These are phyloP conservation scores for Conistra vaccinii DNA, from an alignment of 2,888 invertebrate genomes.

Conservation along the genomic window DNA sequence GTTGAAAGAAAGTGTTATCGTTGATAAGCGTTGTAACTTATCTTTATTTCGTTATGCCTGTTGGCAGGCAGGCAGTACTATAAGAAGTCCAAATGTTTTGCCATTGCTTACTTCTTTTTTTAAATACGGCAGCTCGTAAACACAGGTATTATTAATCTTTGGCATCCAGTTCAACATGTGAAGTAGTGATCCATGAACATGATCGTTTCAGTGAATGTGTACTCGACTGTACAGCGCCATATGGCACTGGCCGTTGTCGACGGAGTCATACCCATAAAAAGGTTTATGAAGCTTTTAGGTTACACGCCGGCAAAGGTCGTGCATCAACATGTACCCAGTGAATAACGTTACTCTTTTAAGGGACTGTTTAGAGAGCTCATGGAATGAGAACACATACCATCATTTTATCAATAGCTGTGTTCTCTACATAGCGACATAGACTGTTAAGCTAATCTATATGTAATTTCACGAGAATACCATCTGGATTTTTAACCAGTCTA, in stretches of 20 bases:
- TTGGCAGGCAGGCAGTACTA: constrained; percentile 23
- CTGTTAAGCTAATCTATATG: constrained; percentile 8
- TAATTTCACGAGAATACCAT: constrained; percentile 12
- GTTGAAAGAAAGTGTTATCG: constrained; percentile 48
- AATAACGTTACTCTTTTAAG: constrained; percentile 56
- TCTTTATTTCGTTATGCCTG: constrained; percentile 31
- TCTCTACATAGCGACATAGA: constrained; percentile 12
- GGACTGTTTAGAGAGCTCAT: constrained; percentile 53
- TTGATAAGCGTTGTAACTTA: constrained; percentile 52
- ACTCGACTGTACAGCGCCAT: constrained; percentile 83
- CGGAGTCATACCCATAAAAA: constrained; percentile 86
- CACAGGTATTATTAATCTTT: constrained; percentile 22
- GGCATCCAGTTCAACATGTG: constrained; percentile 31
- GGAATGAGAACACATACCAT: constrained; percentile 29
- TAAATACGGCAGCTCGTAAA: not conserved
- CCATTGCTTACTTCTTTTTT: not conserved
- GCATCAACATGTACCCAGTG: constrained; percentile 56
- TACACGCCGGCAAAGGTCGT: constrained; percentile 76
- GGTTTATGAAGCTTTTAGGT: constrained; percentile 84
- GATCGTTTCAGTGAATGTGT: constrained; percentile 57
- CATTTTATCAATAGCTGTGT: constrained; percentile 25
- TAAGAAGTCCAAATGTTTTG: not conserved
- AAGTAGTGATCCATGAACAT: constrained; percentile 50
- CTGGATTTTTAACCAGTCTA: constrained; percentile 7
- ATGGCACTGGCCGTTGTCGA: constrained; percentile 82